Conservation (phyloP, 2,113 vertebrate species). For the Trematomus loennbergii region DNA sequence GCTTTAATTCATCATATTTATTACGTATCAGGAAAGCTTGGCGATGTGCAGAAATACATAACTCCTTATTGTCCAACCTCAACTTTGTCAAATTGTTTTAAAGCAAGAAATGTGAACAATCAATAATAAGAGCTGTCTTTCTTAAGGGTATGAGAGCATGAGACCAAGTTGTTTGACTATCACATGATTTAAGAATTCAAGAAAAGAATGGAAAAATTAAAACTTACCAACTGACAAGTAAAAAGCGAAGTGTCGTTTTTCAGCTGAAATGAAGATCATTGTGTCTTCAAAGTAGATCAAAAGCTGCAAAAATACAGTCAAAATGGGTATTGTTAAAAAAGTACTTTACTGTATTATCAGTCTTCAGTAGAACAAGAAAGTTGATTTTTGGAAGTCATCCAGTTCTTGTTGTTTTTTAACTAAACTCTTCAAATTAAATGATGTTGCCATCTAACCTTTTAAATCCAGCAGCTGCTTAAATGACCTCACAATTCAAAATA, state of each 20-base stretch:
- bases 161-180: background rate
- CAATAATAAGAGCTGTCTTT: no score
- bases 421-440: background rate
- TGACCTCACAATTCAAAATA: background rate
- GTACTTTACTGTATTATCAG: background rate
- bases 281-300: constrained; percentile 12
- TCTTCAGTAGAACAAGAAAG: background rate
- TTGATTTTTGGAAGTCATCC: background rate
- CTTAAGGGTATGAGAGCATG: no score
- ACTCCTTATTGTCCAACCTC: no score
- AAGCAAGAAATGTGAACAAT: no score
- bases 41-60: no score
- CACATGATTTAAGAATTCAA: background rate
- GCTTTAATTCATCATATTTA: no score
- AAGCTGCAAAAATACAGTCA: constrained; percentile 17
- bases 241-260: constrained; percentile 35
- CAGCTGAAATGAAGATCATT: constrained; percentile 43
- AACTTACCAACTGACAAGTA: constrained; percentile 65
- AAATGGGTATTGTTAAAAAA: background rate
- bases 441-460: constrained; percentile 26
- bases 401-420: background rate
- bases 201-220: background rate
- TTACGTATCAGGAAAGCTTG: no score
- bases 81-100: no score
- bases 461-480: constrained; percentile 9